Evolutionary conservation across 1,140 invertebrate genomes (phyloP).

Genomic region (Solenopsis fugax): DNA sequence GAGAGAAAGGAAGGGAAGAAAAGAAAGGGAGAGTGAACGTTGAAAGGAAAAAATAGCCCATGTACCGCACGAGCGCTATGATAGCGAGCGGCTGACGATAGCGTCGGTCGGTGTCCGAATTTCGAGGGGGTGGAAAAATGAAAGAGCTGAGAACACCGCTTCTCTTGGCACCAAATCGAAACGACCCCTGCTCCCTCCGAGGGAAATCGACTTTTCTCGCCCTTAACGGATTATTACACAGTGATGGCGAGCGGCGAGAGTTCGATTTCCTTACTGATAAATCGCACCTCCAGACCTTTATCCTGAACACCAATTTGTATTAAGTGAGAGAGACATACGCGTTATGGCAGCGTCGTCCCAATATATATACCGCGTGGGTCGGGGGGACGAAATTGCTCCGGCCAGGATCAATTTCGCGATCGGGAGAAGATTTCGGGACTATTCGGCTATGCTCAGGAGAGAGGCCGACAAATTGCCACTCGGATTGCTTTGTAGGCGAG

Average conservation of each 20-base stretch:
- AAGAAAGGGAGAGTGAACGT: background rate
- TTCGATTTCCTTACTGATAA: conserved; percentile 49
- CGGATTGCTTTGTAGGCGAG: background rate
- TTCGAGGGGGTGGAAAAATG: background rate
- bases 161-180: background rate
- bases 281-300: conserved; percentile 42
- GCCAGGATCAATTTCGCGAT: conserved; percentile 19
- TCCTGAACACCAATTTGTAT: conserved; percentile 46
- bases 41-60: conserved; percentile 6
- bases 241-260: background rate
- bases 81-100: conserved; percentile 58
- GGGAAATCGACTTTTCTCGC: conserved; percentile 24
- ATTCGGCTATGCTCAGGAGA: background rate
- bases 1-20: background rate
- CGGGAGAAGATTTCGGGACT: background rate
- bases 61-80: conserved; percentile 51
- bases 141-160: conserved; percentile 7
- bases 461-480: background rate
- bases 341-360: conserved; percentile 49
- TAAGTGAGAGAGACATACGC: conserved; percentile 39
- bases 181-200: background rate
- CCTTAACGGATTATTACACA: conserved; percentile 38
- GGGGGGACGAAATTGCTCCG: conserved; percentile 29
- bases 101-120: conserved; percentile 8
- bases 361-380: conserved; percentile 21